Evolutionary conservation across 2,797 vertebrate species (phyloP), one percentile per base, ranked within the genome.

Genomic region (Sandelia bainsii): DNA sequence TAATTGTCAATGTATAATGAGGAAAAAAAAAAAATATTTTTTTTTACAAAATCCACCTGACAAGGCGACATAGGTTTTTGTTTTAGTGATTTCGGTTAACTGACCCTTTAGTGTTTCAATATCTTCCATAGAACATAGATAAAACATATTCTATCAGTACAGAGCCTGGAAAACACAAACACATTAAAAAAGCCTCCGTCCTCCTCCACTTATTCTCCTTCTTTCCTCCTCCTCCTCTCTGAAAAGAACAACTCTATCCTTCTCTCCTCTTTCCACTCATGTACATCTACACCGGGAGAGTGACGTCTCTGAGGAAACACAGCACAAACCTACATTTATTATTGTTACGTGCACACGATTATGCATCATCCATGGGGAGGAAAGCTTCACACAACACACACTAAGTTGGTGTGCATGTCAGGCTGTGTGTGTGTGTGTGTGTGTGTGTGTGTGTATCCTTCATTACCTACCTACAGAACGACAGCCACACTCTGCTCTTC

Each of bases 381-480:
- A 34, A 69, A 61, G 44, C 37, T 53, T 37, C 48, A 16, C 22
- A 42, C 42, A 56, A 44, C 56, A 59, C 14, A 42, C 48, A 49
- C 48, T 23, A 9, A 19, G 7, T 5, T 23, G 14, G 53, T 20
- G n/a, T 62, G 20, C 23, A 42, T 39, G 19, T 56, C 19, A 42
- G 22, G 16, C 13, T 68, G 12, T 34, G 6, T 12, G 39, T 32
- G 37, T 37, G 61, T 37, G 42, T 54, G 1, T 69, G 32, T n/a
- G n/a, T n/a, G 32, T 32, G n/a, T n/a, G n/a, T n/a, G 4, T 32
- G 32, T 8, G 32, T 14, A 4, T 40, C 32, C 37, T 40, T 67
- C 22, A 40, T 54, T 46, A 87, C 83, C 64, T 83, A 80, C 79
- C 77, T 53, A 76, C 27, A 34, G 72, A 78, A 45, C 57, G 62